Conservation (phyloP, 2,797 vertebrate genomes). For the Vipera latastei region DNA sequence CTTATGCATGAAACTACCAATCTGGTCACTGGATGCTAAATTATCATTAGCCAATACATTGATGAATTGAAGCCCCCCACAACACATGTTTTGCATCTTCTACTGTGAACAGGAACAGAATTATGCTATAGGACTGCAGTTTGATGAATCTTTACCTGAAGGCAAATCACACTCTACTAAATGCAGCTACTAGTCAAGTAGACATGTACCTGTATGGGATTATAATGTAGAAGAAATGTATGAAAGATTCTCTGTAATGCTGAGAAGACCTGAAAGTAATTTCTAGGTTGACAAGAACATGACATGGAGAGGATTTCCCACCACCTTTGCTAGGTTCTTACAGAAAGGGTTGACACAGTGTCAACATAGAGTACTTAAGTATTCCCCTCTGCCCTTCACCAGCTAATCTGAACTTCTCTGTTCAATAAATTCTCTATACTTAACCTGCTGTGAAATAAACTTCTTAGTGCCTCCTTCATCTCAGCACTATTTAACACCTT, state of each 20-base stretch:
- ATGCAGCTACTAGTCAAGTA: neutral
- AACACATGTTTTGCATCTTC: neutral
- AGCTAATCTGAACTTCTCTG: neutral
- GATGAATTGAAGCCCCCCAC: neutral
- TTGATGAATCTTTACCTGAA: neutral
- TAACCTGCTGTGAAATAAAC: conserved; percentile 40
- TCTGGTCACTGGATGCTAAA: neutral
- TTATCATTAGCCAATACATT: neutral
- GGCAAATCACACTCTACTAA: neutral
- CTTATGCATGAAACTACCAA: neutral
- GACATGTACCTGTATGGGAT: neutral
- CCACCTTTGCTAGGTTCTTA: neutral
- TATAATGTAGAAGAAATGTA: neutral
- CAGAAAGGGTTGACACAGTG: neutral
- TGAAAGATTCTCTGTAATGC: neutral
- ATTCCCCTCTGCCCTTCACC: neutral
- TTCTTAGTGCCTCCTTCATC: neutral
- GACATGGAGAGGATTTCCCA: neutral
- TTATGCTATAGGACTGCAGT: neutral
- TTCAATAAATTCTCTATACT: conserved; percentile 26
- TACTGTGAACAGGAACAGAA: neutral
- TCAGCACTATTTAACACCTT: conserved; percentile 42
- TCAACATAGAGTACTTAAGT: neutral
- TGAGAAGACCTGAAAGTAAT: neutral
- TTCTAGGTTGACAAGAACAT: neutral